Evolutionary conservation across 2,113 vertebrate species (phyloP), one percentile per base, ranked within the genome.

Genomic region (Hippocampus mohnikei): DNA sequence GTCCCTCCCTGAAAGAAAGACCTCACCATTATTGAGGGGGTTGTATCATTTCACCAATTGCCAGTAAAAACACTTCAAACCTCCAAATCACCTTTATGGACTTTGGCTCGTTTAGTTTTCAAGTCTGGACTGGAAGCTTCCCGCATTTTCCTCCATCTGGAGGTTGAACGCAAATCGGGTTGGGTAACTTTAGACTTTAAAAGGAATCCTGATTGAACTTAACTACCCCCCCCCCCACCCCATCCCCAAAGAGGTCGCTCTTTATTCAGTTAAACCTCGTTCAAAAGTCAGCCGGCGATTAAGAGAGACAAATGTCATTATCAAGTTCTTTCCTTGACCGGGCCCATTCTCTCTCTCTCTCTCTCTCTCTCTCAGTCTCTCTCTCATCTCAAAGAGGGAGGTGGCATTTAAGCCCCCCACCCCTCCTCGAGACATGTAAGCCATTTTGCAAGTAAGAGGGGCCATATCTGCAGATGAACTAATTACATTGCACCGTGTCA

Each of bases 401-500:
- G 41, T 88, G 86, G 81, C 84, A 89, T 88, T 88, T 82, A 80
- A 77, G 70, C 85, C 82, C 63, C 13, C n/a, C 33, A 6, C 74
- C 88, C 85, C 79, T 42, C 13, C n/a, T 71, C 69, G 88, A 86
- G 83, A 76, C 83, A 67, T 73, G 75, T 67, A 82, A 87, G 82
- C 85, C 71, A 81, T 72, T 37, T 71, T 85, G 77, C 81, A 79
- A 72, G 81, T 70, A 82, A 83, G 82, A 83, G 77, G 74, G 81
- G 77, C 78, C 82, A 85, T 86, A 83, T 87, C 85, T 74, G 74
- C 74, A 80, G 84, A 90, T 82, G 70, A 90, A 88, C 87, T 91
- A 87, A 92, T 92, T 91, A 92, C 81, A 84, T 73, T 87, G 85
- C 85, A 89, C 81, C 71, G 84, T 89, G 90, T 90, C 85, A 78